Percentiles rank a stretch among this genome's conserved stretches.
phyloP scores from a whole-genome alignment of 2,888 invertebrate genomes.

The Phortica okadai region DNA sequence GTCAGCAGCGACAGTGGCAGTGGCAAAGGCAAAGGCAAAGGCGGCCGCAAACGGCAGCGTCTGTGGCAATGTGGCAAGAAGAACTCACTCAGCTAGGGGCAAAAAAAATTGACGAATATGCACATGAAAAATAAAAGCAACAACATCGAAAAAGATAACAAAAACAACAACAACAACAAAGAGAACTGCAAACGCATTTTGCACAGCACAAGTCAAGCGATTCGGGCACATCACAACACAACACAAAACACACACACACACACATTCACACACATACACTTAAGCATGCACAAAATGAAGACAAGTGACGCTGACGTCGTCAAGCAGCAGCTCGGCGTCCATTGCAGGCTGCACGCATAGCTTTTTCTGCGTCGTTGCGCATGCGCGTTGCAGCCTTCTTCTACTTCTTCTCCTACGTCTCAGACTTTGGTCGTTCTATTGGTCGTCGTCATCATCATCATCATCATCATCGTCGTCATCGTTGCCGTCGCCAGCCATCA shows the following conservation, averaged over 20 bases:
- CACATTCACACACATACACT: neutral
- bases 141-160: slow-evolving; percentile 9
- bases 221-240: neutral
- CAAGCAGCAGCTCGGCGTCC: neutral
- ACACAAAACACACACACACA: neutral
- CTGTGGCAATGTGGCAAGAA: neutral
- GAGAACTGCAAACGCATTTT: slow-evolving; percentile 14
- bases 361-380: slow-evolving; percentile 29
- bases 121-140: slow-evolving; percentile 18
- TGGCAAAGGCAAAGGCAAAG: neutral
- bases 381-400: slow-evolving; percentile 18
- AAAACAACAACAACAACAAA: neutral
- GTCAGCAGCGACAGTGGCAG: neutral
- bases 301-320: slow-evolving; percentile 12
- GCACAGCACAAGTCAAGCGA: slow-evolving; percentile 8
- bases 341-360: slow-evolving; percentile 12
- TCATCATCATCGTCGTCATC: neutral
- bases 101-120: slow-evolving; percentile 27
- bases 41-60: neutral
- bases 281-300: slow-evolving; percentile 6
- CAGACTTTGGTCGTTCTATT: neutral
- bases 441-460: neutral
- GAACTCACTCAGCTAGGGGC: slow-evolving; percentile 9
- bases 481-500: slow-evolving; percentile 2
- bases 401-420: neutral